These are phyloP conservation scores for Cetoscarus ocellatus DNA, from an alignment of 2,797 vertebrate genomes.

Conservation along the genomic window DNA sequence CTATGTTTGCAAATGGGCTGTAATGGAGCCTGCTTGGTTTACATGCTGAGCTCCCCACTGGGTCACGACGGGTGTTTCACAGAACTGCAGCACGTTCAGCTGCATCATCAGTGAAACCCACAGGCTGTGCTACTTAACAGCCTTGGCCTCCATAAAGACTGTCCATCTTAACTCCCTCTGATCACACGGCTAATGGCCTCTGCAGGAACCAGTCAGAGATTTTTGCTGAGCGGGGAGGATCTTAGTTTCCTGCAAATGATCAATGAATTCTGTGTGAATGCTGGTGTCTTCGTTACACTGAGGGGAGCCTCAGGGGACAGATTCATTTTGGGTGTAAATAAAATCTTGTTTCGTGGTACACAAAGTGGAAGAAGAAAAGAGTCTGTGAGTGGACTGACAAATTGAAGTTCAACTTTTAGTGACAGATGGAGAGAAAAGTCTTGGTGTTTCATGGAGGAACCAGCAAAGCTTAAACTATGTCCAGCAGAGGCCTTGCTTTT, in stretches of 20 bases:
- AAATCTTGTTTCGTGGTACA: conserved; percentile 36
- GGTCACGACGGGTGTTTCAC: conserved; percentile 56
- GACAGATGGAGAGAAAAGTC: not conserved
- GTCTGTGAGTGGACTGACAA: conserved; percentile 11
- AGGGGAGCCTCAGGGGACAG: conserved; percentile 33
- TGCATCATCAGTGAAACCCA: conserved; percentile 56
- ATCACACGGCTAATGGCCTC: conserved; percentile 72
- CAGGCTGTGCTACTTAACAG: conserved; percentile 51
- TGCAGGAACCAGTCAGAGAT: conserved; percentile 48
- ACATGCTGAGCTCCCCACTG: conserved; percentile 63
- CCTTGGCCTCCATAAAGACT: conserved; percentile 45
- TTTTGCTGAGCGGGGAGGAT: conserved; percentile 60
- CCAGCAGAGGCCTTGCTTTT: not conserved
- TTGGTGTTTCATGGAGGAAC: not conserved
- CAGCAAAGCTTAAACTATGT: not conserved
- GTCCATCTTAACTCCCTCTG: conserved; percentile 54
- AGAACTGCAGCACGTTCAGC: conserved; percentile 52
- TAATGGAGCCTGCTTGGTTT: conserved; percentile 57
- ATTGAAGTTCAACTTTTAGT: conserved; percentile 10
- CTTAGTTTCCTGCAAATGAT: conserved; percentile 54
- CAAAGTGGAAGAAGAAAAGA: conserved; percentile 9
- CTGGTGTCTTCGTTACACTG: conserved; percentile 15
- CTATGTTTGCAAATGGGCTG: conserved; percentile 64
- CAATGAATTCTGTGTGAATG: conserved; percentile 35
- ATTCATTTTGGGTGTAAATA: conserved; percentile 48